Base-by-base conservation (phyloP, 2,888 invertebrate genomes). In the Acleris cristana region DNA sequence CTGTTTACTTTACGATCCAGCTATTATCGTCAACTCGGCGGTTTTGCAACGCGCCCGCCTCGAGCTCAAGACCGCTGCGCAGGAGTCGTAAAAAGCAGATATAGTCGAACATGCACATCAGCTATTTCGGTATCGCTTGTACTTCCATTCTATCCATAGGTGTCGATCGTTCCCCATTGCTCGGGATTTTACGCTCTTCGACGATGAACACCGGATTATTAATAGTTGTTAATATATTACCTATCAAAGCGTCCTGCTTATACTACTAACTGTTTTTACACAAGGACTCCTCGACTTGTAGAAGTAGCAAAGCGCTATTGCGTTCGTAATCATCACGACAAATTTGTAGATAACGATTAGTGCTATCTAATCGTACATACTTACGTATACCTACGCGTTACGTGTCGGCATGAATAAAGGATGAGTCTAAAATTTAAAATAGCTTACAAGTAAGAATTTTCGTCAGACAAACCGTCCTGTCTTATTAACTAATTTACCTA, bases 1-100 rank as follows among this genome's bases (percentile, higher is more conserved):
- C 82, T 87, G 88, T 89, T 90, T 90, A 87, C 88, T 90, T 90
- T 89, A 90, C 87, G 87, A 88, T 87, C 84, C 76, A 79, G 88
- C 88, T 90, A 89, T 89, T 88, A 91, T 88, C 88, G 89, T 88
- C 86, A 87, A 85, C 84, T 82, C 80, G 79, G 85, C 76, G 87
- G 90, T 90, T 90, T 91, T 88, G 90, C 90, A 90, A 89, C 82
- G 80, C 82, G 80, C 80, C 77, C 82, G 83, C 79, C 72, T 78
- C 79, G 76, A 77, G 74, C 75, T 77, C 76, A 71, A 74, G 74
- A 73, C 73, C 85, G 82, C 77, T 82, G 81, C 82, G 82, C 84
- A 81, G 77, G 83, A 87, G 85, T 87, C 87, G 84, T 90, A 88
- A 89, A 88, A 87, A 85, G 81, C 83, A 84, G 85, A 87, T 86